Conservation (phyloP, 2,113 vertebrate genomes). For the Guaruba guarouba region DNA sequence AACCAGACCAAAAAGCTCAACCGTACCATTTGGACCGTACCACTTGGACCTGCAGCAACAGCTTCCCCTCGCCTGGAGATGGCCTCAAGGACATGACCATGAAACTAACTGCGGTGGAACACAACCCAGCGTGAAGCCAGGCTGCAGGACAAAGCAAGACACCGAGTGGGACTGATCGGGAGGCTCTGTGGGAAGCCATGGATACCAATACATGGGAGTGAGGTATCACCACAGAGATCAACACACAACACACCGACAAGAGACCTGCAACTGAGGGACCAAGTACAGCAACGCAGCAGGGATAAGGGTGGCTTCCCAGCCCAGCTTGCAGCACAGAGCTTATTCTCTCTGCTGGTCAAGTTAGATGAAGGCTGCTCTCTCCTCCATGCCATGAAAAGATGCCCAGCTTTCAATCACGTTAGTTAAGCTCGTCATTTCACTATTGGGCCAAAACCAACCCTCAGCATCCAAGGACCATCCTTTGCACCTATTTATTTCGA, state of each 20-base stretch:
- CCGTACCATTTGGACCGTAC: fast-evolving
- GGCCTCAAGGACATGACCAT: fast-evolving
- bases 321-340: not conserved
- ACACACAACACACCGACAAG: not conserved
- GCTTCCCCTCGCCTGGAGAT: fast-evolving
- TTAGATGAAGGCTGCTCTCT: not conserved
- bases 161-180: fast-evolving
- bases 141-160: not conserved
- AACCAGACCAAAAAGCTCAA: not conserved
- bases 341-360: not conserved
- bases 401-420: fast-evolving
- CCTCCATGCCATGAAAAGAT: fast-evolving
- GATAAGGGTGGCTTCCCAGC: fast-evolving
- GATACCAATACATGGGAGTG: fast-evolving
- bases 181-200: not conserved
- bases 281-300: not conserved
- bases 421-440: not conserved
- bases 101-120: not conserved
- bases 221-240: not conserved
- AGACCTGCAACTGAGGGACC: not conserved
- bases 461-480: not conserved
- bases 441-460: not conserved
- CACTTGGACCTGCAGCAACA: fast-evolving
- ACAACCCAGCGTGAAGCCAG: not conserved
- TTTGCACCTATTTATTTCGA: not conserved